Percentiles rank a stretch among this genome's conserved stretches.
Evolutionary conservation across 2,888 invertebrate genomes (phyloP).

Genomic region (Stenurella melanura): DNA sequence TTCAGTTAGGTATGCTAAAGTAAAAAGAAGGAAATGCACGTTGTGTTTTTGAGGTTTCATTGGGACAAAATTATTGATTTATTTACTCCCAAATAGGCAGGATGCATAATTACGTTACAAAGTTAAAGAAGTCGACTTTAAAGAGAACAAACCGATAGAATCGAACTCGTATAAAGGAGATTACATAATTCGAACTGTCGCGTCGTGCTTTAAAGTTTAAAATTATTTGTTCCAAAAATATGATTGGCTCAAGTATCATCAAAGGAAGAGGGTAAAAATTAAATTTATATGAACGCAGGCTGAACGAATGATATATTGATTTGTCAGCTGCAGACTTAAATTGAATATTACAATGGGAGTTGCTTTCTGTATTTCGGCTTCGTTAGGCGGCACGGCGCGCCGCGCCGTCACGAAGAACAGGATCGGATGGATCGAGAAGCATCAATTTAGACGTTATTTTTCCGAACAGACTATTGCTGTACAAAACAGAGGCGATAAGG

Average conservation of each 20-base stretch:
- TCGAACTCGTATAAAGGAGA: neutral
- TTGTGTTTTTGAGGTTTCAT: too few species aligned
- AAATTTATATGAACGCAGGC: slow-evolving; percentile 23
- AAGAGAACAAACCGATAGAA: neutral
- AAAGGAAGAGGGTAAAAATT: slow-evolving; percentile 29
- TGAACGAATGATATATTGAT: slow-evolving; percentile 34
- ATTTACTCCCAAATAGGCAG: neutral
- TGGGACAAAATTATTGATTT: too few species aligned
- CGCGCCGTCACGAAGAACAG: neutral
- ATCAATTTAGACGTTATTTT: neutral
- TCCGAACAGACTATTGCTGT: neutral
- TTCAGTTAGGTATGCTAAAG: too few species aligned
- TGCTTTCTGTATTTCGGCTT: slow-evolving; percentile 24
- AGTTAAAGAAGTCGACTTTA: neutral
- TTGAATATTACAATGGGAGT: slow-evolving; percentile 14
- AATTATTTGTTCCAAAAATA: slow-evolving; percentile 16
- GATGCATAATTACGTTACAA: neutral
- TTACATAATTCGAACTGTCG: neutral
- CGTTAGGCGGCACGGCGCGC: neutral
- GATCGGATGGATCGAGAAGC: neutral
- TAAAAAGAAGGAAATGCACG: too few species aligned
- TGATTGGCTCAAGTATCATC: neutral
- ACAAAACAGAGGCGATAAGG: neutral
- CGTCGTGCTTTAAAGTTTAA: slow-evolving; percentile 10
- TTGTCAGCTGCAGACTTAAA: slow-evolving; percentile 29